Evolutionary conservation across 2,888 invertebrate genomes (phyloP).

Genomic region (Limnephilus auricula): DNA sequence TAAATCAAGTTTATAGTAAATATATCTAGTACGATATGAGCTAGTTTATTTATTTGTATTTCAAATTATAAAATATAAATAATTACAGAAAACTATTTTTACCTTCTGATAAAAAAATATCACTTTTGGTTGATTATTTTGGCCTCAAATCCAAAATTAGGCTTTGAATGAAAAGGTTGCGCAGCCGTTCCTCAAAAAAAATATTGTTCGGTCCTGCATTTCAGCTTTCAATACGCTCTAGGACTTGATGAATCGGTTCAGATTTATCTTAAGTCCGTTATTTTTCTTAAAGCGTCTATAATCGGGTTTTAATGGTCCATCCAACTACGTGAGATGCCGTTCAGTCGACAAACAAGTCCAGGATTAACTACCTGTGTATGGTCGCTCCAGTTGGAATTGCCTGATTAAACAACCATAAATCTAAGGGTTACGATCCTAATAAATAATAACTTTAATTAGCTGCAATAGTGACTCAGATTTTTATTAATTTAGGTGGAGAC

Average conservation of each 20-base stretch:
- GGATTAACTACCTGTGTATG: not conserved
- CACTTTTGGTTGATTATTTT: no score
- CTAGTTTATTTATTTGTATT: no score
- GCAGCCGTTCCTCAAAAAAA: not conserved
- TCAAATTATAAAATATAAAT: no score
- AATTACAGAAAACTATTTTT: no score
- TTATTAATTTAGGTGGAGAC: not conserved
- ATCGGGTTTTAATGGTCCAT: conserved; percentile 18
- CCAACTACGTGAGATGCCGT: not conserved
- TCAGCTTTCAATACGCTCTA: not conserved
- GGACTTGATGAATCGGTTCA: conserved; percentile 50
- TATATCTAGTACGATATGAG: no score
- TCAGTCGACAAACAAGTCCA: not conserved
- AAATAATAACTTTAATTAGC: not conserved
- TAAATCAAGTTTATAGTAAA: no score
- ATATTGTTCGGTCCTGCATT: not conserved
- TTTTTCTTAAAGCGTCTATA: conserved; percentile 8
- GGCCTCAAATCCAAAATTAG: no score
- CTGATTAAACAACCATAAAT: not conserved
- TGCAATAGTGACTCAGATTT: not conserved
- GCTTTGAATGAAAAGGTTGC: no score
- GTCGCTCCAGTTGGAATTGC: not conserved
- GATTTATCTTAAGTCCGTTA: conserved; percentile 25
- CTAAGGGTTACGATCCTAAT: not conserved
- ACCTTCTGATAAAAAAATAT: not conserved